These are phyloP conservation scores for Halcyon senegalensis DNA, from an alignment of 2,113 vertebrate genomes.

Conservation along the genomic window DNA sequence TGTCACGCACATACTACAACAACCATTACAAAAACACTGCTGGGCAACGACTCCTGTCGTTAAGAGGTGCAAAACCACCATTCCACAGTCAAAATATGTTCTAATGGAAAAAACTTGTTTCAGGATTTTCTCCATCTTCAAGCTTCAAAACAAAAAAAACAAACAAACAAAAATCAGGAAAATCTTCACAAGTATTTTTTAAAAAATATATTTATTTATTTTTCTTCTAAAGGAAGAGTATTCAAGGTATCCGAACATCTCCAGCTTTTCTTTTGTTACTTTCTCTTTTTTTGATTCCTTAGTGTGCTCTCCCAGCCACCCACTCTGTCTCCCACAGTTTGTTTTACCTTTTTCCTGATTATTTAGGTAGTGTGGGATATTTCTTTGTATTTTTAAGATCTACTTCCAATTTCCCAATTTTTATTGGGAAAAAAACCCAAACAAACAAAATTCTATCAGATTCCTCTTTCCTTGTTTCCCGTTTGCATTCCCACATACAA, in stretches of 20 bases:
- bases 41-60: not conserved
- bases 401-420: not conserved
- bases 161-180: not conserved
- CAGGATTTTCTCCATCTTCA: not conserved
- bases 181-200: not conserved
- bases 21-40: not conserved
- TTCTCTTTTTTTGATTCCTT: not conserved
- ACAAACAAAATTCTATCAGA: not conserved
- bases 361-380: not conserved
- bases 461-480: not conserved
- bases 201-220: not conserved
- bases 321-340: not conserved
- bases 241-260: not conserved
- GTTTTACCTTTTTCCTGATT: not conserved
- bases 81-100: not conserved
- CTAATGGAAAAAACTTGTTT: not conserved
- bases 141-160: not conserved
- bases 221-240: not conserved
- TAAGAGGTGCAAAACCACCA: not conserved
- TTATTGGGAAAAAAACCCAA: not conserved
- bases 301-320: too few relatives aligned
- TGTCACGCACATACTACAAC: not conserved
- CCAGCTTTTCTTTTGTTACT: fast-evolving
- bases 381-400: not conserved
- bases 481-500: not conserved